Evolutionary conservation across 1,140 invertebrate genomes (phyloP), one percentile per base, ranked within the genome.

Genomic region (fruit fly (Drosophila melanogaster)): DNA sequence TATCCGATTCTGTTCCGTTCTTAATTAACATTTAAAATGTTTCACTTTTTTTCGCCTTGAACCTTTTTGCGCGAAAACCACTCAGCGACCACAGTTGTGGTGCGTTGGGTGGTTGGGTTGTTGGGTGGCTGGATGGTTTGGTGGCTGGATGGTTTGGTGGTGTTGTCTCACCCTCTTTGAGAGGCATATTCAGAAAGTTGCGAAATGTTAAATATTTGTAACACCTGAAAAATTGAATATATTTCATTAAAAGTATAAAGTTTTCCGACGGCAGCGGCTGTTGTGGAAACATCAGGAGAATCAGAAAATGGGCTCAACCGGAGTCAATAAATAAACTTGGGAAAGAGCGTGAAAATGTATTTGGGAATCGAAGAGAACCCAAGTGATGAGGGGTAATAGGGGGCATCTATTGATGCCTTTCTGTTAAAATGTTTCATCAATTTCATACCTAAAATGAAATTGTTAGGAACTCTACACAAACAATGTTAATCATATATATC

Each of bases 141-240:
- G 22, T 14, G 38, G 11, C 15, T 12, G 11, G 19, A 10, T 7
- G 53, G 17, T 15, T 26, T 6, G 17, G 22, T 6, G 43, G 41
- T 3, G 7, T 30, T 2, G 15, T n/a, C 44, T 33, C 14, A 33
- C 47, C 26, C 24, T 33, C 47, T 50, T 15, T 19, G 49, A 17
- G 17, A 70, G 40, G 43, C 41, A 35, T 19, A 38, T 17, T 22
- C 19, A 24, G 43, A 81, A 81, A 81, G 69, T 83, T 77, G 53
- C 79, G 43, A 67, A 81, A 74, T 87, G 60, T 79, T 87, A 76
- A 86, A 86, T 86, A 86, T 87, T 77, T 83, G 76, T 75, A 89
- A 87, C 83, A 87, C 76, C 84, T 87, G 84, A 89, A 83, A 77
- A 89, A 89, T 87, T 89, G 84, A 87, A 87, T 87, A 87, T 89